Evolutionary conservation across 2,797 vertebrate species (phyloP), one percentile per base, ranked within the genome.

Genomic region (Pseudomugil gertrudae): DNA sequence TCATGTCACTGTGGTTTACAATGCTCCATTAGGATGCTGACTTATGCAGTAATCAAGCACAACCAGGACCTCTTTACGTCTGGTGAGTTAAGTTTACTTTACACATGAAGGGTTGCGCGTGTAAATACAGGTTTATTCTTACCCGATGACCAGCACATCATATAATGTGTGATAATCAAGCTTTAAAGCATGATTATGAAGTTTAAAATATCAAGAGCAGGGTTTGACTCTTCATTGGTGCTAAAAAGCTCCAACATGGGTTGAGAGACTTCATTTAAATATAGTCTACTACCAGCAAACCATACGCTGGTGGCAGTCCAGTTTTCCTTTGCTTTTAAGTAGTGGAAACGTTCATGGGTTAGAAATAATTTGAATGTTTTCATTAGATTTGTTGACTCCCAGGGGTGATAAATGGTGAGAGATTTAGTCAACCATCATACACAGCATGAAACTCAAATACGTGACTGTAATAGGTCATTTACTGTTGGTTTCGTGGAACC

Each of bases 351-450:
- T 60, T 66, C 59, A 72, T 69, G 60, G 63, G 30, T 43, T 13
- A 61, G 11, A 36, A 56, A 60, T 74, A 64, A 67, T 67, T 74
- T 72, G 68, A 32, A 66, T 74, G 76, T 83, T 76, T 74, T 61
- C 32, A 56, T 11, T 2, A 66, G 57, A 71, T 70, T 72, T 32
- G 50, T 70, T 54, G n/a, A 61, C 36, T 72, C 33, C 23, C 35
- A 62, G 40, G 35, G 33, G 56, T 83, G 79, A 87, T 83, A 72
- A 76, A 67, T 83, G 72, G 55, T 63, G 71, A 78, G 79, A 82
- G 76, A 77, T 82, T 63, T 69, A 78, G 77, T 83, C 76, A 84
- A 79, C 79, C 83, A 83, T 87, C 81, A 86, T 68, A 51, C 69
- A 59, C 45, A 19, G 66, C 26, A 3, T 57, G n/a, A 54, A 36